A percentile compares a stretch with the other conserved stretches of the same genome.
Conservation (phyloP, 2,113 vertebrate species). For the Piprites chloris region DNA sequence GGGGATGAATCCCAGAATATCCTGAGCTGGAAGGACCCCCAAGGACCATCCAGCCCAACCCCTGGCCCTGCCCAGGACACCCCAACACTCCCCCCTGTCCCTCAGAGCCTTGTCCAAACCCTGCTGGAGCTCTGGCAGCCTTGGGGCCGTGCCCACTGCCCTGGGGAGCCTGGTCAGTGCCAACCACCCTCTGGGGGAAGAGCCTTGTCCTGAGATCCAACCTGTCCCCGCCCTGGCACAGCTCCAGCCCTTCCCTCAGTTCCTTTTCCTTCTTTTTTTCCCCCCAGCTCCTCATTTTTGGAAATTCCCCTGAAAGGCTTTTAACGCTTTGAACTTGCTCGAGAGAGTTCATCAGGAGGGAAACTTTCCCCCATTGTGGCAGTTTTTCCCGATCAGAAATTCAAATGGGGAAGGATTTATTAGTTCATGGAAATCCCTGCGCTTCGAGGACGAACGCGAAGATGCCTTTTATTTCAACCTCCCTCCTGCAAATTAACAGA, state of each 20-base stretch:
- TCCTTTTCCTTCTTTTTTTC: not conserved
- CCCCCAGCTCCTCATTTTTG: not conserved
- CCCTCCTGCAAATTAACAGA: constrained; percentile 29
- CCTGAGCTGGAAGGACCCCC: not conserved
- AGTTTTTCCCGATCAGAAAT: not conserved
- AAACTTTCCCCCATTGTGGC: not conserved
- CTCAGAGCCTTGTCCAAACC: not conserved
- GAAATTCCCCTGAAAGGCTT: not conserved
- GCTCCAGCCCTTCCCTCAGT: not conserved
- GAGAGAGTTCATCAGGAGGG: not conserved
- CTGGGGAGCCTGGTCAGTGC: not conserved
- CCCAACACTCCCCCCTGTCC: not conserved
- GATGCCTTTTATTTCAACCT: constrained; percentile 25
- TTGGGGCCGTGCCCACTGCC: not conserved
- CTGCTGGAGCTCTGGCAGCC: not conserved
- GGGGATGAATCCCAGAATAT: not conserved
- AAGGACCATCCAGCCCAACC: not conserved
- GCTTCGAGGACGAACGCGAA: not conserved
- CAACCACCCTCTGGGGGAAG: not conserved
- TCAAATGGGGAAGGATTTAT: not conserved
- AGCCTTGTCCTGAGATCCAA: not conserved
- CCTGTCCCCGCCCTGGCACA: not conserved
- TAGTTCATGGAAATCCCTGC: not conserved
- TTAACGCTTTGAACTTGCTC: not conserved
- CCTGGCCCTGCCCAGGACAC: not conserved